A percentile compares a stretch with the other conserved stretches of the same genome.
Evolutionary conservation across 2,888 invertebrate species (phyloP).

Genomic region (Temnothorax ravouxi): DNA sequence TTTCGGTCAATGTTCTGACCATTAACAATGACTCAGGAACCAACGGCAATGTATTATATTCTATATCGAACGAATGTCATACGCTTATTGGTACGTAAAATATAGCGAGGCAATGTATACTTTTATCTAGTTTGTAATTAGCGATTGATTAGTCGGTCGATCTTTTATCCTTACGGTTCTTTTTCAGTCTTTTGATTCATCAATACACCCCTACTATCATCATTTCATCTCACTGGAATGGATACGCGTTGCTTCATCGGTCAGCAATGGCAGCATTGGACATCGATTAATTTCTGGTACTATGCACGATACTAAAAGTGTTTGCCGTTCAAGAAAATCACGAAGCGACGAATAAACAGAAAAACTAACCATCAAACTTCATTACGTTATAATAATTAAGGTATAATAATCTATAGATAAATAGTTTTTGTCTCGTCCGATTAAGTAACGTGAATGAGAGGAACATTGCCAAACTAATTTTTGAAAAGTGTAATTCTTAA

Average conservation of each 20-base stretch:
- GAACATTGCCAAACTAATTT: not conserved
- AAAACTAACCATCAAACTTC: not conserved
- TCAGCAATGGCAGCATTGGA: constrained; percentile 68
- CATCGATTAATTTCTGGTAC: constrained; percentile 75
- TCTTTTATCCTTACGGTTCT: constrained; percentile 69
- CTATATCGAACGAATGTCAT: not conserved
- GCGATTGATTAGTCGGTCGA: constrained; percentile 77
- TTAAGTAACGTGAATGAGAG: not conserved
- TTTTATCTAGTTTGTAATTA: constrained; percentile 81
- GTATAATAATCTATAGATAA: not conserved
- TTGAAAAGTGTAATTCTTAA: not conserved
- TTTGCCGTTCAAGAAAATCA: not conserved
- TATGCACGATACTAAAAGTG: not conserved
- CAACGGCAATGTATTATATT: not conserved
- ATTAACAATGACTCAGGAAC: constrained; percentile 51
- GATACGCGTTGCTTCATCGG: not conserved
- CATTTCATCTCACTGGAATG: constrained; percentile 27
- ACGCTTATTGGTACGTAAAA: constrained; percentile 32
- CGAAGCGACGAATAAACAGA: not conserved
- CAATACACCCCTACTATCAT: constrained; percentile 51
- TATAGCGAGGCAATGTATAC: constrained; percentile 59
- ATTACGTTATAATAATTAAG: not conserved
- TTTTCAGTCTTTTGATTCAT: constrained; percentile 73
- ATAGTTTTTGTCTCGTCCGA: not conserved
- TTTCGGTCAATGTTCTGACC: constrained; percentile 35